phyloP scores from a whole-genome alignment of 2,888 invertebrate genomes.

The Phoenoteleia sp. region DNA sequence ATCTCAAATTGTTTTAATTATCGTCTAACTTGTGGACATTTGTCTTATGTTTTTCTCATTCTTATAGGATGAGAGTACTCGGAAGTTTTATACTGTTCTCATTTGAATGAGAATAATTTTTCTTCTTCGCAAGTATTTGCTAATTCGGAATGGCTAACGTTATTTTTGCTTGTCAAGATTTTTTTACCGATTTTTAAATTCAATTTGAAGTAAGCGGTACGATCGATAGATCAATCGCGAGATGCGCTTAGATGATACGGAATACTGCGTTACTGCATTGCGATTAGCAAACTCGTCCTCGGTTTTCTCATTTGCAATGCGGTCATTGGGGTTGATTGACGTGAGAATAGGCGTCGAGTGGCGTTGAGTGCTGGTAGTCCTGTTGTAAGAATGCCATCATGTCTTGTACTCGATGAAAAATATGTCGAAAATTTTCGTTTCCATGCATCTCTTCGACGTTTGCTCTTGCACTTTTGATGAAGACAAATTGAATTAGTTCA shows the following conservation, averaged over 20 bases:
- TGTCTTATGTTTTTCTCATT: too few species aligned
- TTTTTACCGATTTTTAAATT: constrained; percentile 38
- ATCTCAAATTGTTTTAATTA: too few species aligned
- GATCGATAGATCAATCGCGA: constrained; percentile 64
- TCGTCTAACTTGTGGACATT: too few species aligned
- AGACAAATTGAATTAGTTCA: background rate
- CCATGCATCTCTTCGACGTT: background rate
- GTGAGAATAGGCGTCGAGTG: constrained; percentile 63
- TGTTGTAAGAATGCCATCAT: constrained; percentile 48
- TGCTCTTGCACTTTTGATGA: background rate
- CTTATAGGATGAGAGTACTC: too few species aligned
- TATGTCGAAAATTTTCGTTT: constrained; percentile 25
- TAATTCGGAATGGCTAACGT: constrained; percentile 19
- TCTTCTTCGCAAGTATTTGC: constrained; percentile 22
- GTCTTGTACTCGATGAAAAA: constrained; percentile 17
- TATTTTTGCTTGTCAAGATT: constrained; percentile 49
- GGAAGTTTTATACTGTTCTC: background rate
- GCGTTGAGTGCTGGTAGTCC: constrained; percentile 40
- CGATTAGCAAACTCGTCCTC: constrained; percentile 71
- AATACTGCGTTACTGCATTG: constrained; percentile 33
- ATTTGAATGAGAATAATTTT: constrained; percentile 31
- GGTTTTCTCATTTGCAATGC: constrained; percentile 72
- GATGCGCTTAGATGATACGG: constrained; percentile 65
- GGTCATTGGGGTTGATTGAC: constrained; percentile 71
- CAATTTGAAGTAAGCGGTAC: constrained; percentile 14